phyloP scores from a whole-genome alignment of 2,888 invertebrate genomes.

The Heliconius sara region DNA sequence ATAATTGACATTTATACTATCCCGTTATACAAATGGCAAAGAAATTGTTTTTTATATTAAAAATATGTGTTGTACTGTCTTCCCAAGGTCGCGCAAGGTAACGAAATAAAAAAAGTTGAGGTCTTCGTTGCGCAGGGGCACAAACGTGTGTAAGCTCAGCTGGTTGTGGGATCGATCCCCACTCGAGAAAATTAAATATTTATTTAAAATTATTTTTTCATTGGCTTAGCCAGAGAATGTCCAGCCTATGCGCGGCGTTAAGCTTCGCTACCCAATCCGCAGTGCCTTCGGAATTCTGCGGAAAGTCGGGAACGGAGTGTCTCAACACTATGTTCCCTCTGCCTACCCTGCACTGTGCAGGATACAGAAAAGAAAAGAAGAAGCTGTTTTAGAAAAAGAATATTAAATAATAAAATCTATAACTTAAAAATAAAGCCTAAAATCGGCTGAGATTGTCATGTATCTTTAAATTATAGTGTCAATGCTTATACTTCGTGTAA shows the following conservation, averaged over 20 bases:
- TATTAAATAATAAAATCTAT: background rate
- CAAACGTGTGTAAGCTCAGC: too few relatives aligned
- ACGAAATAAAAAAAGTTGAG: background rate
- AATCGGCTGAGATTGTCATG: background rate
- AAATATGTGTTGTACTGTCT: background rate
- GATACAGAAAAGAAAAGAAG: too few relatives aligned
- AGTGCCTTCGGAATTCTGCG: too few relatives aligned
- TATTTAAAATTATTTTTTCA: too few relatives aligned
- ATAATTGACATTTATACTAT: background rate
- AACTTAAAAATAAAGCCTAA: background rate
- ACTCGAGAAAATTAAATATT: background rate
- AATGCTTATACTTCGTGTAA: background rate
- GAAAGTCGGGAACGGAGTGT: too few relatives aligned
- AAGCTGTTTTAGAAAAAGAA: background rate
- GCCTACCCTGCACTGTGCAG: too few relatives aligned
- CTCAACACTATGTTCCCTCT: too few relatives aligned
- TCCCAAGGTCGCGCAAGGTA: constrained; percentile 7
- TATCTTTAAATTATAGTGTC: background rate
- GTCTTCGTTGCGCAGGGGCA: too few relatives aligned
- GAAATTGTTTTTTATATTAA: background rate
- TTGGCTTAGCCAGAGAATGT: fast-evolving
- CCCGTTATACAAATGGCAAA: background rate
- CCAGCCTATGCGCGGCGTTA: too few relatives aligned
- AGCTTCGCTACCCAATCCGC: too few relatives aligned
- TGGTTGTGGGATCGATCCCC: too few relatives aligned